phyloP scores from a whole-genome alignment of 2,797 vertebrate species.

The Catostomus latipinnis region DNA sequence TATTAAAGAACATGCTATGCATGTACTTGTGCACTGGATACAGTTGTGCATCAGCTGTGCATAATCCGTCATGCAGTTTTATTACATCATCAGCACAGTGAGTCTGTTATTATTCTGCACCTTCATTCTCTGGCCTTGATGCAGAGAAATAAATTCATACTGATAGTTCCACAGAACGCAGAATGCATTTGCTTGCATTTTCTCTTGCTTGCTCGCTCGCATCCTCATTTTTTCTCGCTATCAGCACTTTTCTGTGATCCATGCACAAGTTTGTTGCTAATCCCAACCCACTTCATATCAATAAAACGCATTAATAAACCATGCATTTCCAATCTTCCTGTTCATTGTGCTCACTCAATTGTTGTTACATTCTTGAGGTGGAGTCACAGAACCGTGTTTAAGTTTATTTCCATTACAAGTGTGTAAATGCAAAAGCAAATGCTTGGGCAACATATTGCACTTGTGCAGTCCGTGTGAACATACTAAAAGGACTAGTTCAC shows the following conservation, averaged over 20 bases:
- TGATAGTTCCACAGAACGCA: slow-evolving; percentile 26
- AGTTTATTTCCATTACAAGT: no score
- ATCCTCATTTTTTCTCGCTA: slow-evolving; percentile 1
- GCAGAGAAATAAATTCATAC: slow-evolving; percentile 15
- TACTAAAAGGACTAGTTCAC: no score
- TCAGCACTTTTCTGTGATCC: slow-evolving; percentile 23
- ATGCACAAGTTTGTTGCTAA: slow-evolving; percentile 15
- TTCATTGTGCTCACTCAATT: not conserved
- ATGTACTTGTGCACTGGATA: not conserved
- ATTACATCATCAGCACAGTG: slow-evolving; percentile 4
- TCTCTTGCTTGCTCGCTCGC: slow-evolving; percentile 19
- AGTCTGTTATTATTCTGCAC: not conserved
- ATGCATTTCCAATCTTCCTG: not conserved
- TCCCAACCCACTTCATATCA: slow-evolving; percentile 15
- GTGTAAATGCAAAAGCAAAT: no score
- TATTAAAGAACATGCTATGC: slow-evolving; percentile 5
- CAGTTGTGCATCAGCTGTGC: not conserved
- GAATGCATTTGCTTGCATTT: slow-evolving; percentile 22
- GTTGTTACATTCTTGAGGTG: not conserved
- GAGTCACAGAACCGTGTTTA: not conserved
- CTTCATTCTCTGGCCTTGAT: slow-evolving; percentile 33
- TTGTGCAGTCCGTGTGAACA: no score
- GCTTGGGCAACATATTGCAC: no score
- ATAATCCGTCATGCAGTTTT: slow-evolving; percentile 21
- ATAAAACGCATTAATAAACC: slow-evolving; percentile 20